phyloP scores from a whole-genome alignment of 2,797 vertebrate genomes.

The Argya squamiceps region DNA sequence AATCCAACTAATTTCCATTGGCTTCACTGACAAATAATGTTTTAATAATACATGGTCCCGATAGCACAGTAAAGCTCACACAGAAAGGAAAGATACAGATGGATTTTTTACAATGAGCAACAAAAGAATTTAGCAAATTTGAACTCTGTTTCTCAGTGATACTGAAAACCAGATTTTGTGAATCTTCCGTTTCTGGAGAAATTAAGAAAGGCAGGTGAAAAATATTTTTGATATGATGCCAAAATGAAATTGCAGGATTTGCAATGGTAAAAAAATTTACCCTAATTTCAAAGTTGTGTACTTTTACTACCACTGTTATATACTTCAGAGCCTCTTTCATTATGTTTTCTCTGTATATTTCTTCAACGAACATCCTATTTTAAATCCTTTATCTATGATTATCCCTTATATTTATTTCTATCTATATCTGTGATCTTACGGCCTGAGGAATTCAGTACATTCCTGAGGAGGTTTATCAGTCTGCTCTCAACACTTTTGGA shows the following conservation, averaged over 20 bases:
- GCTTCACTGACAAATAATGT: slow-evolving; percentile 9
- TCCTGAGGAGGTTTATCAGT: neutral
- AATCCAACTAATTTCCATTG: slow-evolving; percentile 8
- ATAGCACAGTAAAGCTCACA: neutral
- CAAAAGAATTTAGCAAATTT: neutral
- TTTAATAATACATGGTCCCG: neutral
- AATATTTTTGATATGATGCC: neutral
- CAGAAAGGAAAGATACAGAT: neutral
- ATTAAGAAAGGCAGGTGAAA: neutral
- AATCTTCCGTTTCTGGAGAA: neutral
- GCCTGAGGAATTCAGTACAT: neutral
- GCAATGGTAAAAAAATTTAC: neutral
- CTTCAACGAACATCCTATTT: neutral
- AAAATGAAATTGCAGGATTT: neutral
- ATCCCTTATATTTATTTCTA: neutral
- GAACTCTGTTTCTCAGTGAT: neutral
- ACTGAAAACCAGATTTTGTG: neutral
- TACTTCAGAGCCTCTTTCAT: neutral
- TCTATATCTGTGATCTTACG: neutral
- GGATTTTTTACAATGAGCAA: neutral
- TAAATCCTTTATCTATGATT: neutral
- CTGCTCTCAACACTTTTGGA: neutral
- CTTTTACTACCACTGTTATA: neutral
- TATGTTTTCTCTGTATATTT: neutral
- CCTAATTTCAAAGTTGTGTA: neutral